A percentile compares a stretch with the other conserved stretches of the same genome.
Conservation (phyloP, 2,888 invertebrate genomes). For the Lottia gigantea region DNA sequence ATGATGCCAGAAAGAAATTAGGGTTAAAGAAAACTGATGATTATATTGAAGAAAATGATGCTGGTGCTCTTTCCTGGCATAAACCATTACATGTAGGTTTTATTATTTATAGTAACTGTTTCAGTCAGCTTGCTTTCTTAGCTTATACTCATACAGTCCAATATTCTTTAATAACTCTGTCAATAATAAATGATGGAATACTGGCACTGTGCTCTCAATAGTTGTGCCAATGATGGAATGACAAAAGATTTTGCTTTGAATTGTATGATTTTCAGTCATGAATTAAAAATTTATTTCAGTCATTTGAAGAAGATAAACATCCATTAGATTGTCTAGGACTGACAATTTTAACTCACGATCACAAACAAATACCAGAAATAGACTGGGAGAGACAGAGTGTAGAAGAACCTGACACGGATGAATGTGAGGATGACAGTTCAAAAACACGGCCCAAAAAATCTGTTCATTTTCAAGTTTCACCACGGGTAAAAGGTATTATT, state of each 20-base stretch:
- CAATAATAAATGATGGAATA: no score
- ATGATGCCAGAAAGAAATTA: conserved; percentile 49
- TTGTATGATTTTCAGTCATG: no score
- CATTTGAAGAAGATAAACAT: no score
- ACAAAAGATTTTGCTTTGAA: no score
- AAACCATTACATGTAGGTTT: conserved; percentile 39
- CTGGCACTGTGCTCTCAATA: no score
- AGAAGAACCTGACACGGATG: background rate
- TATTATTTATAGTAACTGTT: no score
- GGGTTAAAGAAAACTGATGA: conserved; percentile 43
- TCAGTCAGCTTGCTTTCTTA: no score
- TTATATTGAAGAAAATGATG: conserved; percentile 41
- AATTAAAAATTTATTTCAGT: no score
- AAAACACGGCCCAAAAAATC: background rate
- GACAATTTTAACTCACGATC: background rate
- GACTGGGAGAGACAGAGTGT: background rate
- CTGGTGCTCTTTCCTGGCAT: conserved; percentile 46
- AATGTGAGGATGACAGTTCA: background rate
- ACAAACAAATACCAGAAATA: conserved; percentile 3
- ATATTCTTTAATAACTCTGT: no score
- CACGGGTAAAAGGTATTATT: background rate
- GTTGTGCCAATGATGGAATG: no score
- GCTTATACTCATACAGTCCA: no score
- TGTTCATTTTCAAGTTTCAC: background rate
- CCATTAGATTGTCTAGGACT: background rate